Percentiles rank a stretch among this genome's conserved stretches.
phyloP scores from a whole-genome alignment of 2,888 invertebrate species.

The Brachylomia viminalis region DNA sequence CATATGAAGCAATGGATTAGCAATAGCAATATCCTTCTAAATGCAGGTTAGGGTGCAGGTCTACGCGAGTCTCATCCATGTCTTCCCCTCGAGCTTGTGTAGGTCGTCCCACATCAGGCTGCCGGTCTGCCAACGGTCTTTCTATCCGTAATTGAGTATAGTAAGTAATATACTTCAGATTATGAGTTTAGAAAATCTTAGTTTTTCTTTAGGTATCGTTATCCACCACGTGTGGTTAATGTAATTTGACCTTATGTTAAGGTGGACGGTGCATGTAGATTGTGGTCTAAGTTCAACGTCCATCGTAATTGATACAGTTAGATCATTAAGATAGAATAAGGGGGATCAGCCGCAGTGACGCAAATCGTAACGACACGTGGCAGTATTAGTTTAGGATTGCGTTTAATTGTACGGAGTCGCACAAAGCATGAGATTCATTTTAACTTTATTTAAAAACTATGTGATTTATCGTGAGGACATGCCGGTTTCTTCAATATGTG shows the following conservation, averaged over 20 bases:
- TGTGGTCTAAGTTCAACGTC: neutral
- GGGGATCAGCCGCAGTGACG: neutral
- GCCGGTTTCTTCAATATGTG: too few relatives aligned
- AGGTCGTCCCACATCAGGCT: neutral
- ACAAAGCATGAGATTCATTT: neutral
- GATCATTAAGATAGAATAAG: conserved; percentile 26
- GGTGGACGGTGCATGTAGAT: neutral
- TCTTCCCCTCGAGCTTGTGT: neutral
- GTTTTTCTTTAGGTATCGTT: too few relatives aligned
- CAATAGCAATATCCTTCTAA: too few relatives aligned
- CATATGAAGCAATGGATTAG: too few relatives aligned
- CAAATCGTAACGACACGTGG: neutral
- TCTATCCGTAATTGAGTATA: too few relatives aligned
- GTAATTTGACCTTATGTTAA: neutral
- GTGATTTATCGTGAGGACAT: too few relatives aligned
- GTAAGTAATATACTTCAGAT: too few relatives aligned
- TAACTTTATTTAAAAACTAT: too few relatives aligned
- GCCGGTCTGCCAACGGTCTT: too few relatives aligned
- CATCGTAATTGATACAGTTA: conserved; percentile 8
- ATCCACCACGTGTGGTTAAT: neutral
- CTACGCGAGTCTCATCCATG: neutral
- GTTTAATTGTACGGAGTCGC: neutral
- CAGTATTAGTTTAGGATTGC: neutral
- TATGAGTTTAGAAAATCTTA: too few relatives aligned
- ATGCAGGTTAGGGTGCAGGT: too few relatives aligned